Evolutionary conservation across 2,888 invertebrate species (phyloP).

Genomic region (Platerodrilus igneus): DNA sequence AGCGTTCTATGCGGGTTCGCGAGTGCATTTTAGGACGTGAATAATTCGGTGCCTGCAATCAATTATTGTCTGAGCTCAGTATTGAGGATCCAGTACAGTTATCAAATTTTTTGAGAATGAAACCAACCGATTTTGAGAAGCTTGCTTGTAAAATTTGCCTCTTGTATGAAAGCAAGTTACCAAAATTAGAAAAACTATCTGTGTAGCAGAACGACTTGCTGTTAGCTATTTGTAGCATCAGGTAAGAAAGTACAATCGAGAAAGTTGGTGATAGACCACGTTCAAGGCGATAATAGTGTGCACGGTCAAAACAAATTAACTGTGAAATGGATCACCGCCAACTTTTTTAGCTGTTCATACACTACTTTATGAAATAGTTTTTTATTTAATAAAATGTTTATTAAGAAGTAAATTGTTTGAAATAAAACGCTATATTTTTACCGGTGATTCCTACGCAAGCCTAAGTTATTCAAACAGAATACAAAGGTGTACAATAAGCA

Average conservation of each 20-base stretch:
- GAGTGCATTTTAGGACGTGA: constrained; percentile 2
- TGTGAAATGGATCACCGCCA: too few relatives aligned
- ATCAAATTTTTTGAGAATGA: constrained; percentile 8
- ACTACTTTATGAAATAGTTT: too few relatives aligned
- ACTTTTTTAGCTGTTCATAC: too few relatives aligned
- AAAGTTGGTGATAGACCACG: neutral
- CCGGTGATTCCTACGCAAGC: constrained; percentile 2
- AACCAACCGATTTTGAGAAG: constrained; percentile 1
- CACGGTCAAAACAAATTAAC: too few relatives aligned
- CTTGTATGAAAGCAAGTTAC: constrained; percentile 4
- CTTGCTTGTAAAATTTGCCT: constrained; percentile 1
- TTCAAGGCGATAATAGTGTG: too few relatives aligned
- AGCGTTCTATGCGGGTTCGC: constrained; percentile 4
- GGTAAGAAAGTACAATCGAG: constrained; percentile 2
- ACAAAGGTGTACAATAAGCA: constrained; percentile 9
- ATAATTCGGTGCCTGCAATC: neutral
- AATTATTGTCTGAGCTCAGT: constrained; percentile 1
- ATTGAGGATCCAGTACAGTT: constrained; percentile 4
- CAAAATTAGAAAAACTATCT: constrained; percentile 8
- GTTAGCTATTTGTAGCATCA: constrained; percentile 7
- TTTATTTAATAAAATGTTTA: too few relatives aligned
- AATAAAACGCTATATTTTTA: too few relatives aligned
- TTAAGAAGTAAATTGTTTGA: too few relatives aligned
- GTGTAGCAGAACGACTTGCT: constrained; percentile 2
- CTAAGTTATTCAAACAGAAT: constrained; percentile 8